These are phyloP conservation scores for Drosophila nigromelanica DNA, from an alignment of 1,140 invertebrate genomes.

Conservation along the genomic window DNA sequence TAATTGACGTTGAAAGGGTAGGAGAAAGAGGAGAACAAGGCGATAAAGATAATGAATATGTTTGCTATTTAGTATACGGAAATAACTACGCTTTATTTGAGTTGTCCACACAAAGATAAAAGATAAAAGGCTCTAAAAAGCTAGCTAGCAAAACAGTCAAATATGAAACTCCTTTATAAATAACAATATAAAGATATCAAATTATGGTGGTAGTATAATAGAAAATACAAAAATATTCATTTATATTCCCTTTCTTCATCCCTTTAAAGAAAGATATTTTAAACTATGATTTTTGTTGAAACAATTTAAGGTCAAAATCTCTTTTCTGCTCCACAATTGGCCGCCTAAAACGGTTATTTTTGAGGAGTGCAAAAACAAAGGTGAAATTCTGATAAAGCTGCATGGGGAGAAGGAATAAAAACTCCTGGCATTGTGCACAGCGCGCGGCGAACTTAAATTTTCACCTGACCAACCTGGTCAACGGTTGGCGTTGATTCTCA, in stretches of 20 bases:
- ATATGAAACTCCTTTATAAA: too few species aligned
- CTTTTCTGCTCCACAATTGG: slow-evolving; percentile 19
- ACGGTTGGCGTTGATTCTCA: slow-evolving; percentile 40
- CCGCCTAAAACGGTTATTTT: slow-evolving; percentile 10
- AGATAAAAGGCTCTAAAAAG: too few species aligned
- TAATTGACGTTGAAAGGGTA: slow-evolving; percentile 58
- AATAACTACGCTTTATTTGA: slow-evolving; percentile 6
- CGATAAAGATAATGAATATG: slow-evolving; percentile 44
- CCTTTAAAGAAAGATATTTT: neutral
- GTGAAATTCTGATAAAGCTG: neutral
- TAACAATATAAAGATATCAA: too few species aligned
- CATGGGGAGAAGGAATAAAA: neutral
- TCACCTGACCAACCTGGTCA: slow-evolving; percentile 42
- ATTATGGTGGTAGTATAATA: too few species aligned
- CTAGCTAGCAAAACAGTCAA: too few species aligned
- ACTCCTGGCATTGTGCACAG: slow-evolving; percentile 1
- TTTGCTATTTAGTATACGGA: slow-evolving; percentile 3
- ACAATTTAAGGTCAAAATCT: slow-evolving; percentile 4
- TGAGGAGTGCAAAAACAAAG: slow-evolving; percentile 14
- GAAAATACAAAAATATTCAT: too few species aligned
- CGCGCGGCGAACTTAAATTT: slow-evolving; percentile 38
- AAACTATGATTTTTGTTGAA: neutral
- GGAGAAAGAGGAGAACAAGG: slow-evolving; percentile 14
- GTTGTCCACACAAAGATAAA: neutral
- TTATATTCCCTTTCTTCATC: neutral